Conservation (phyloP, 2,113 vertebrate species). For the Sterna hirundo region DNA sequence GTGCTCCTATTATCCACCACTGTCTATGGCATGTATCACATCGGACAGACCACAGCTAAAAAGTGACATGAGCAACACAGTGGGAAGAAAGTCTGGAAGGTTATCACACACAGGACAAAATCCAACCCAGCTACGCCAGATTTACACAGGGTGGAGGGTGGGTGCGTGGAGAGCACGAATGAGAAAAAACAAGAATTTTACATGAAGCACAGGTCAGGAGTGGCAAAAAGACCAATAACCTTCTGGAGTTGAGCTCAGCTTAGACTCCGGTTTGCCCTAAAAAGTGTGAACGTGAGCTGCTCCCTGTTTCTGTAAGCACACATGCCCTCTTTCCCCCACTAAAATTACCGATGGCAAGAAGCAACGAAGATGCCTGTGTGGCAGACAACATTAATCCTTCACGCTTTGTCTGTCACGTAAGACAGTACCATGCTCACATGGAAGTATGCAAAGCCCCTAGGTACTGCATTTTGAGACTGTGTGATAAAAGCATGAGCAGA, state of each 20-base stretch:
- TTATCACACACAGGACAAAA: background rate
- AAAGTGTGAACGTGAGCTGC: rapidly evolving
- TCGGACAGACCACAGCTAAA: background rate
- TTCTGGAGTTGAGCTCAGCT: background rate
- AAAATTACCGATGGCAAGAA: background rate
- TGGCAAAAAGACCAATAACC: background rate
- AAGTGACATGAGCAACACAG: rapidly evolving
- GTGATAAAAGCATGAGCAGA: background rate
- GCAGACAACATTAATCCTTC: background rate
- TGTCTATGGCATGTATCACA: background rate
- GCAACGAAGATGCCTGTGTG: background rate
- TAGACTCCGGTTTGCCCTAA: background rate
- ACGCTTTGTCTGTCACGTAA: background rate
- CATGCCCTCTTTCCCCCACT: background rate
- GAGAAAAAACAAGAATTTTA: background rate
- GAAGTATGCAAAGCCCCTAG: background rate
- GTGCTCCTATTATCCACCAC: background rate
- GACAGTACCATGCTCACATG: background rate
- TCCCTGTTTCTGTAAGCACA: background rate
- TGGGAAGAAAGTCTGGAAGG: background rate
- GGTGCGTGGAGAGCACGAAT: background rate
- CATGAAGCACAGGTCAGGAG: background rate
- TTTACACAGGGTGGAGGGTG: background rate
- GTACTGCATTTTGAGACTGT: background rate
- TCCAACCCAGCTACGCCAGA: background rate